Evolutionary conservation across 1,140 invertebrate species (phyloP), one percentile per base, ranked within the genome.

Genomic region (Acromyrmex echinatior): DNA sequence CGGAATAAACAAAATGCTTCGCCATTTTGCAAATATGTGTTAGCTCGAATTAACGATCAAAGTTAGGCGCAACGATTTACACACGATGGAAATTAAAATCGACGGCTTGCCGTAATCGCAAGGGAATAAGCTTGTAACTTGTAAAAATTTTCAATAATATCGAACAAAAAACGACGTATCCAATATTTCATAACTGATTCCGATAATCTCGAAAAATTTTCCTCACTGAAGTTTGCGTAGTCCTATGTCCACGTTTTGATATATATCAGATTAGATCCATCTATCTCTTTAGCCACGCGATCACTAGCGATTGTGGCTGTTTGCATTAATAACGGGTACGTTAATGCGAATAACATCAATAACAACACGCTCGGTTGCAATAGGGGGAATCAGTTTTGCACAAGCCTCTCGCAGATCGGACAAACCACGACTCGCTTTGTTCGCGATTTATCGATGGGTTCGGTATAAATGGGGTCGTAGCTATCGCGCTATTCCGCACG

Each of bases 381-480:
- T 16, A 16, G 62, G 39, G 86, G 56, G 87, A 88, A 87, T 82
- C 86, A 85, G 86, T 87, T 68, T 63, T 74, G 80, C 73, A 49
- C 86, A 81, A 91, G 78, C 82, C 85, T 88, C 78, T 90, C 86
- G 88, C 78, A 86, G 80, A 88, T 91, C 86, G 89, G 79, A 91
- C 89, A 85, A 91, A 91, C 90, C 89, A 66, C 74, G 62, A 49
- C 74, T 78, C 90, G 87, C 90, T 91, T 91, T 91, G 90, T 91
- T 90, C 85, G 35, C 60, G 78, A 76, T 91, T 91, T 86, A 91
- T 91, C 87, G 90, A 90, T 91, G 88, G 81, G 86, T 28, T 77
- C 79, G 21, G 39, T 58, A 82, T 53, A 88, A 90, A 91, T 86
- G 78, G 63, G 86, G 86, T 86, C 70, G 68, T 66, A 62, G 53